A percentile compares a stretch with the other conserved stretches of the same genome.
Conservation (phyloP, 2,113 vertebrate genomes). For the Myrmophylax atrothorax region DNA sequence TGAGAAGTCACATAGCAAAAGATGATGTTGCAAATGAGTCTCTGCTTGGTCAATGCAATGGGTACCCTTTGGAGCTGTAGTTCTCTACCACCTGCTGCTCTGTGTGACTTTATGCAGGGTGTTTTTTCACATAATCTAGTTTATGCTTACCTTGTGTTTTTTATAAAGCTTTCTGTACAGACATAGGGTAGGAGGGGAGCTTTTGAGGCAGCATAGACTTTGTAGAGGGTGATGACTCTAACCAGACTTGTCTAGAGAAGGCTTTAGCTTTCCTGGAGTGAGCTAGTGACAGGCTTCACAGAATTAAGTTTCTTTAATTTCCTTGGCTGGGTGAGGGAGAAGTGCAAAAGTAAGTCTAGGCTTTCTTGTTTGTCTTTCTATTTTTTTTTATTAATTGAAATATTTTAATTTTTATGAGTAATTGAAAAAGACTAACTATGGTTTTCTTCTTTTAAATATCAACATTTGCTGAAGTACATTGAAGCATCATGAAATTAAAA, state of each 20-base stretch:
- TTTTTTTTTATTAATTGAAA: neutral
- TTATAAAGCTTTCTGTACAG: neutral
- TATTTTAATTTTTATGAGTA: neutral
- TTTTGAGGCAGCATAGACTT: neutral
- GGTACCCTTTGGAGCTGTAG: neutral
- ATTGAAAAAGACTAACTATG: neutral
- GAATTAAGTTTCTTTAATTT: neutral
- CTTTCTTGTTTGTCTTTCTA: neutral
- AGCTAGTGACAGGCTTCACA: neutral
- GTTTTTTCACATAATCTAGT: neutral
- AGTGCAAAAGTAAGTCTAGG: neutral
- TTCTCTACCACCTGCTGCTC: neutral
- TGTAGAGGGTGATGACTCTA: neutral
- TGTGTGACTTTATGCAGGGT: neutral
- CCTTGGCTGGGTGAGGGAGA: neutral
- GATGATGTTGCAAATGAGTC: neutral
- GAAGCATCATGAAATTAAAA: neutral
- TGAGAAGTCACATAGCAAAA: neutral
- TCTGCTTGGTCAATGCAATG: neutral
- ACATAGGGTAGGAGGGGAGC: neutral
- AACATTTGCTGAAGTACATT: neutral
- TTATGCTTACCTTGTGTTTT: neutral
- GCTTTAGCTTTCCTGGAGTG: neutral
- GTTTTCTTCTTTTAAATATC: neutral
- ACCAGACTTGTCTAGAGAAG: neutral